Evolutionary conservation across 2,113 vertebrate genomes (phyloP), one percentile per base, ranked within the genome.

Genomic region (Nymphicus hollandicus): DNA sequence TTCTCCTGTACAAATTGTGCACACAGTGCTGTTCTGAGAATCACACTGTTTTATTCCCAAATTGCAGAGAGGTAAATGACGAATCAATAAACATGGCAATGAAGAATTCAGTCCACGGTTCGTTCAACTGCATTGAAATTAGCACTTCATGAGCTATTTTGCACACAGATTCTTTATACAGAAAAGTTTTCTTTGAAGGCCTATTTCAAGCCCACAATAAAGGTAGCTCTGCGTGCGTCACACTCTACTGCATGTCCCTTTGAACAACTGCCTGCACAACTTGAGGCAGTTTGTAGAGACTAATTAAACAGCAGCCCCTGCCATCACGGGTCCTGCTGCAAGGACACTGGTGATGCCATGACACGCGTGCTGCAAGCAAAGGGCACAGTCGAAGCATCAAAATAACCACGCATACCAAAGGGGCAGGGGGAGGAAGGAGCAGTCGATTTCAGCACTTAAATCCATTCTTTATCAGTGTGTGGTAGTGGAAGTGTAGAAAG

Each of bases 251-350:
- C 35, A 6, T 23, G 29, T 81, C 31, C 52, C 79, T 88, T 66
- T 80, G 88, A 89, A 44, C 15, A 72, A 66, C 18, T 39, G 79
- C 31, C 63, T 77, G 46, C 76, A 64, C 52, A 71, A 94, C 87
- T 82, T 1, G 1, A 87, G 95, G 91, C 91, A 43, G 37, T 78
- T 92, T 33, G 23, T 41, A 60, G 56, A 46, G 37, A 58, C 88
- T 74, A 88, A 97, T 91, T 93, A 94, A 89, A 70, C 81, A 89
- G 4, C 10, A 0, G 74, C 74, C 91, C 81, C 87, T 81, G 84
- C 11, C 77, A 78, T 2, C 56, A 1, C 0, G 1, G 25, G 50
- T 60, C 91, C 60, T 46, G 7, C 43, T 20, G 90, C 1, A 41
- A 90, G 74, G 66, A 66, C 39, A 53, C 71, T 10, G 81, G 31